Percentiles rank a stretch among this genome's conserved stretches.
Evolutionary conservation across 2,113 vertebrate species (phyloP).

Genomic region (Stegostoma tigrinum): DNA sequence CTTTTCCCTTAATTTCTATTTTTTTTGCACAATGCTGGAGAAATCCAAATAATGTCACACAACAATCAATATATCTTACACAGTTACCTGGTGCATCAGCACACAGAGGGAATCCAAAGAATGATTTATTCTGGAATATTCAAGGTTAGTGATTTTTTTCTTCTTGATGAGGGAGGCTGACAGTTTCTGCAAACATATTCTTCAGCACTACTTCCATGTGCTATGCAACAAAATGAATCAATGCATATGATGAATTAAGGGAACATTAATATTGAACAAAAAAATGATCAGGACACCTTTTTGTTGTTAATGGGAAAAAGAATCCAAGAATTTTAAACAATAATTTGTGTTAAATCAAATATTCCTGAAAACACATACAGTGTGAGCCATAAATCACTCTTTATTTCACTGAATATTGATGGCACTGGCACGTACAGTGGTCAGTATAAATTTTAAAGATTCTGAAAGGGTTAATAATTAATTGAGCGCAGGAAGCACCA

Average conservation of each 20-base stretch:
- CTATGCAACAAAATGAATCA: neutral
- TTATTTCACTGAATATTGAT: too few relatives aligned
- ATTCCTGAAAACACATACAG: neutral
- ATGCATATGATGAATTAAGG: neutral
- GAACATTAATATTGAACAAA: neutral
- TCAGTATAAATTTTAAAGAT: too few relatives aligned
- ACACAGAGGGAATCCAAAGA: neutral
- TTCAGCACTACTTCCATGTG: neutral
- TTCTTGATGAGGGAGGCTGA: neutral
- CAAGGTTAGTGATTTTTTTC: neutral
- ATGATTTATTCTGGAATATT: slow-evolving; percentile 9
- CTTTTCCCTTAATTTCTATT: slow-evolving; percentile 5
- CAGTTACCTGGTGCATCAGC: neutral
- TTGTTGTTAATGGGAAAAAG: neutral
- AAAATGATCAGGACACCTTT: neutral
- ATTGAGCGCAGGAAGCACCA: too few relatives aligned
- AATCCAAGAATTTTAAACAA: neutral
- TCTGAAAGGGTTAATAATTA: too few relatives aligned
- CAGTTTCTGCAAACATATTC: neutral
- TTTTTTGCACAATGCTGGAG: neutral
- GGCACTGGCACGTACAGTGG: too few relatives aligned
- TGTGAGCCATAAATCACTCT: neutral
- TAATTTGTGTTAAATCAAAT: neutral
- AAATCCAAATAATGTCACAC: neutral
- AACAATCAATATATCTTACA: neutral